Percentiles rank a stretch among this genome's conserved stretches.
These are phyloP conservation scores for Mycetomoellerius zeteki DNA, from an alignment of 1,140 invertebrate species.

Conservation along the genomic window DNA sequence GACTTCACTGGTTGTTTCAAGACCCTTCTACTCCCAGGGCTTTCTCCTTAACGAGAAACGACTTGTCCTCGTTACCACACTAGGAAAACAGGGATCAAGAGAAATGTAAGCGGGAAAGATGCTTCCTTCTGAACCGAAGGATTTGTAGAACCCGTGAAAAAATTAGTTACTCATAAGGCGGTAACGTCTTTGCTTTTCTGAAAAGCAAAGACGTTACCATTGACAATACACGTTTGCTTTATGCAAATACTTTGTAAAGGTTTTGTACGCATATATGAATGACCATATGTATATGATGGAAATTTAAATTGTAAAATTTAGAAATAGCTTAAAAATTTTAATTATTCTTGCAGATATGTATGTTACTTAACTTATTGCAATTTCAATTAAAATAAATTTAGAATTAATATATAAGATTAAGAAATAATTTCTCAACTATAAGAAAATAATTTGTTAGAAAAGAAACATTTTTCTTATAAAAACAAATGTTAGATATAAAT, in stretches of 20 bases:
- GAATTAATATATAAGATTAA: not conserved
- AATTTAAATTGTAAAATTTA: not conserved
- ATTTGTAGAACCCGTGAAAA: conserved; percentile 48
- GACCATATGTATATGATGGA: not conserved
- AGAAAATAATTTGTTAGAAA: not conserved
- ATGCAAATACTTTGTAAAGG: not conserved
- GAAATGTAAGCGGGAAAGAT: conserved; percentile 61
- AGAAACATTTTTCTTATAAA: not conserved
- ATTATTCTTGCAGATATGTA: conserved; percentile 1
- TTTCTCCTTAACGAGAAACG: conserved; percentile 76
- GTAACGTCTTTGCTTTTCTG: too few species aligned
- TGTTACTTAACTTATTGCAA: not conserved
- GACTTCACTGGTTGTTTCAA: conserved; percentile 60
- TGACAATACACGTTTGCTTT: not conserved
- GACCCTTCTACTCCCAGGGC: conserved; percentile 51
- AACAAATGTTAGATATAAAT: conserved; percentile 27
- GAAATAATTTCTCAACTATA: not conserved
- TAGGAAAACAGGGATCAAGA: conserved; percentile 74
- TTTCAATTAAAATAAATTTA: not conserved
- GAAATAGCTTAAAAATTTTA: not conserved
- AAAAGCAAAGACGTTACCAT: not conserved
- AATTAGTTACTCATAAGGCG: conserved; percentile 62
- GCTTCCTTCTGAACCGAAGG: conserved; percentile 66
- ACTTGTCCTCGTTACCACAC: conserved; percentile 79
- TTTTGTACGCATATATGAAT: not conserved